Percentiles rank a stretch among this genome's conserved stretches.
These are phyloP conservation scores for Bimastos eiseni DNA, from an alignment of 2,888 invertebrate genomes.

Conservation along the genomic window DNA sequence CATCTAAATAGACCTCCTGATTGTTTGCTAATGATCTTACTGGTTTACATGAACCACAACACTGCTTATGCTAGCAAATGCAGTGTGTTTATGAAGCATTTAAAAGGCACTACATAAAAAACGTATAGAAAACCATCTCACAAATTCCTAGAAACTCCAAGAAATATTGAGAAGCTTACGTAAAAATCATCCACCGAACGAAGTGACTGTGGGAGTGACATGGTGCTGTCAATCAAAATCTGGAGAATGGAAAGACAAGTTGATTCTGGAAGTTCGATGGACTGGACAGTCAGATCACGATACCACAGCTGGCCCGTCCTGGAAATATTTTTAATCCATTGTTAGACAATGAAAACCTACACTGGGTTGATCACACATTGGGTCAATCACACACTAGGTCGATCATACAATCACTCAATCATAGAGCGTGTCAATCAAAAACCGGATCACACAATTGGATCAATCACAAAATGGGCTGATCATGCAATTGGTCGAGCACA, in stretches of 20 bases:
- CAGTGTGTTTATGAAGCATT: background rate
- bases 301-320: background rate
- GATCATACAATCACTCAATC: too few species aligned
- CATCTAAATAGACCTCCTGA: too few species aligned
- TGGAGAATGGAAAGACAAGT: background rate
- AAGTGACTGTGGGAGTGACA: background rate
- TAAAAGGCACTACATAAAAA: background rate
- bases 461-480: too few species aligned
- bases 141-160: background rate
- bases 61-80: background rate
- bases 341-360: background rate
- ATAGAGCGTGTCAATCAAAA: too few species aligned
- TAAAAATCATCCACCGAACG: background rate
- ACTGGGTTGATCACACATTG: background rate
- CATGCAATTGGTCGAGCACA: too few species aligned
- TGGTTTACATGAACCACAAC: background rate
- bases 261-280: background rate
- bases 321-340: background rate
- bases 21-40: background rate
- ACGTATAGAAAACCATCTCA: background rate
- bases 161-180: background rate
- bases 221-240: background rate
- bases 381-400: background rate
- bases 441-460: too few species aligned
- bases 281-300: background rate